A percentile compares a stretch with the other conserved stretches of the same genome.
These are phyloP conservation scores for Cebus imitator DNA, from an alignment of 2,113 vertebrate species.

Conservation along the genomic window DNA sequence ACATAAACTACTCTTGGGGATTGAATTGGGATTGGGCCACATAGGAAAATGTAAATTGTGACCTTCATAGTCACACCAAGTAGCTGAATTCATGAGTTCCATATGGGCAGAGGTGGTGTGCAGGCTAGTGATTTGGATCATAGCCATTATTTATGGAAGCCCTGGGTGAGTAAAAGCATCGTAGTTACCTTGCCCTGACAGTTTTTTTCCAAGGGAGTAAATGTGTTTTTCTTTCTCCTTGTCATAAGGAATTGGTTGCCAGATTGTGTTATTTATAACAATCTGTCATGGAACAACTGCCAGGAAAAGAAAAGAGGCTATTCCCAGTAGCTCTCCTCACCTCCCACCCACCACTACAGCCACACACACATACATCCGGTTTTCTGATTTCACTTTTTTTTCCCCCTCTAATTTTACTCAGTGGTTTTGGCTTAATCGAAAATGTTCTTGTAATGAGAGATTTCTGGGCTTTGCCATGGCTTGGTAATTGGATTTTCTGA, in stretches of 20 bases:
- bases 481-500: constrained; percentile 55
- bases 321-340: constrained; percentile 47
- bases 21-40: background rate
- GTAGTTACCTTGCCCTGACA: constrained; percentile 42
- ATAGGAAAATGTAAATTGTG: constrained; percentile 48
- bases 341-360: background rate
- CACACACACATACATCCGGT: constrained; percentile 48
- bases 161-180: constrained; percentile 19
- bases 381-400: constrained; percentile 55
- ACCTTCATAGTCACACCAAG: constrained; percentile 27
- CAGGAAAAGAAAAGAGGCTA: constrained; percentile 60
- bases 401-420: constrained; percentile 43
- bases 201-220: constrained; percentile 35
- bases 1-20: background rate
- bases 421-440: constrained; percentile 69
- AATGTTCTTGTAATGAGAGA: constrained; percentile 65
- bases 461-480: constrained; percentile 52
- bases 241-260: constrained; percentile 56
- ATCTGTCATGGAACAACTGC: constrained; percentile 66
- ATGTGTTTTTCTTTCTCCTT: constrained; percentile 66
- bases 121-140: constrained; percentile 10
- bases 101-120: background rate
- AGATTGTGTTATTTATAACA: constrained; percentile 70
- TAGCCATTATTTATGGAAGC: constrained; percentile 47
- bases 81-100: constrained; percentile 56